Base-by-base conservation (phyloP, 2,113 vertebrate genomes). In the Lota lota region DNA sequence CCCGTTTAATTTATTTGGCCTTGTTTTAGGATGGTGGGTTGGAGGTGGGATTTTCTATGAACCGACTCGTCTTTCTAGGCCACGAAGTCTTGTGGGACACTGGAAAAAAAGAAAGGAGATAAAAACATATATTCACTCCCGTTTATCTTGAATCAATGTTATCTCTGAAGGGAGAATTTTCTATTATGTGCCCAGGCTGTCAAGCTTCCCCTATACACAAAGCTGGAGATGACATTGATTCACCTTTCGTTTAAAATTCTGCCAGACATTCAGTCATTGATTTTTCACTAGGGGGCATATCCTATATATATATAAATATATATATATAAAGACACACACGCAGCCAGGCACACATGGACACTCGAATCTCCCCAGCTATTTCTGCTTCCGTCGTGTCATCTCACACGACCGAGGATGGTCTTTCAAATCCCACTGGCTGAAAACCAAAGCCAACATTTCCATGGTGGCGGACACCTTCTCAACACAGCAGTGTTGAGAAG, bases 181-280 rank as follows among this genome's bases (percentile, higher is more conserved):
- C 73, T 76, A 68, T 86, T 86, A 64, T 84, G 75, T 73, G 74
- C 69, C 57, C n/a, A 67, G 70, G 72, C 80, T 82, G 77, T 83
- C 82, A 81, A 57, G 79, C 76, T 71, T 66, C 81, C 74, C 78
- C 76, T 74, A 75, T 67, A 72, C 84, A 86, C 85, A 84, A 64
- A 74, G 82, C 85, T 63, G 76, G 59, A 78, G 76, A 85, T 84
- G 85, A 80, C 84, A 90, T 88, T 81, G 88, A 91, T 89, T 88
- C 83, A 82, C 84, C 84, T 85, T 82, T 86, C 75, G 74, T 87
- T 87, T 87, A 78, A 76, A 77, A 87, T 88, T 79, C 86, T 79
- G 76, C 75, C 79, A 81, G 72, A 54, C 67, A 61, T 82, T 82
- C 22, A 5, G 21, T 64, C 75, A 90, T 90, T 82, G 89, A 89